Percentiles rank a stretch among this genome's conserved stretches.
phyloP scores from a whole-genome alignment of 2,888 invertebrate genomes.

The Coleophora flavipennella region DNA sequence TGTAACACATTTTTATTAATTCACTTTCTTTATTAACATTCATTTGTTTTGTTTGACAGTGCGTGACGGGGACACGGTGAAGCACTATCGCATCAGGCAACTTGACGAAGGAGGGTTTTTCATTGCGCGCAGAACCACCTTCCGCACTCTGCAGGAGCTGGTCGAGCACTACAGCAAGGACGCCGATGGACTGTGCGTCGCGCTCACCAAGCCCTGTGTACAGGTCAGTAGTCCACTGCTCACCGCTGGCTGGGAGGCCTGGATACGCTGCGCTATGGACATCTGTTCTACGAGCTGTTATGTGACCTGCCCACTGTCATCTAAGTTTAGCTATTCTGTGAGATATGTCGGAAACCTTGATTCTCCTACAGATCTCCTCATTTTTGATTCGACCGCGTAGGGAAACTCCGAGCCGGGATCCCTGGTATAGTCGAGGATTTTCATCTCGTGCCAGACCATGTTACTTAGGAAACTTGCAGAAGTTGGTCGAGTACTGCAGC shows the following conservation, averaged over 20 bases:
- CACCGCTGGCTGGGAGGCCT: neutral
- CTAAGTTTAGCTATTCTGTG: no score
- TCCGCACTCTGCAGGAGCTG: constrained; percentile 96
- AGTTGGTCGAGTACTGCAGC: no score
- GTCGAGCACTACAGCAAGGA: constrained; percentile 98
- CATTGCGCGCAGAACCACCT: constrained; percentile 97
- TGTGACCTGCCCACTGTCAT: no score
- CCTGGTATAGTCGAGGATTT: no score
- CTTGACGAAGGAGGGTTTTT: constrained; percentile 99
- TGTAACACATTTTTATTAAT: no score
- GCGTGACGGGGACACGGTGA: constrained; percentile 98
- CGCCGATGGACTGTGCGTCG: constrained; percentile 98
- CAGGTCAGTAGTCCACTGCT: constrained; percentile 74
- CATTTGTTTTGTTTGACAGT: constrained; percentile 69
- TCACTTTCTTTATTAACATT: no score
- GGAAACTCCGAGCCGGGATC: no score
- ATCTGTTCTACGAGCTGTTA: neutral
- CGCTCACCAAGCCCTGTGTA: constrained; percentile 94
- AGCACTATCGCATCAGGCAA: constrained; percentile 99
- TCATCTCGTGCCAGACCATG: no score
- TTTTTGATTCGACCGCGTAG: no score
- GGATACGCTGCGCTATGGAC: neutral
- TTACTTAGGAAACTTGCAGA: no score
- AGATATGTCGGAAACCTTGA: no score
- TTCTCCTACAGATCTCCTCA: no score